phyloP scores from a whole-genome alignment of 2,888 invertebrate genomes.

The Lithophane leautieri region DNA sequence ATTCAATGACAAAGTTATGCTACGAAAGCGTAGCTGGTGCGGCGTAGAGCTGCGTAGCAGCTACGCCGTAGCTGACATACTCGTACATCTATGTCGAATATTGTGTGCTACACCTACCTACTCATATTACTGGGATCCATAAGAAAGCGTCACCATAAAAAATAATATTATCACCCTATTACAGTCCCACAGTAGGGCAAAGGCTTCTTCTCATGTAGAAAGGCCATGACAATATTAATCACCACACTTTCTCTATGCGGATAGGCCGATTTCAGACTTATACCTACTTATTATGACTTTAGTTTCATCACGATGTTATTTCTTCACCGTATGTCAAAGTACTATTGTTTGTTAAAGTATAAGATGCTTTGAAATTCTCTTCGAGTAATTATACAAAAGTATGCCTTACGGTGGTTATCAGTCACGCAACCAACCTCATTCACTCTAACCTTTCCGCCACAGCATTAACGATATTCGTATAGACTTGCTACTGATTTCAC shows the following conservation, averaged over 20 bases:
- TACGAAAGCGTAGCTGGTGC: background rate
- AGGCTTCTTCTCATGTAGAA: background rate
- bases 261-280: background rate
- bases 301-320: too few species aligned
- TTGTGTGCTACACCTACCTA: background rate
- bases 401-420: background rate
- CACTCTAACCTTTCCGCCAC: background rate
- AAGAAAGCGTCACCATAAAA: background rate
- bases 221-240: too few species aligned
- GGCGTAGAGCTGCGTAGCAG: slow-evolving; percentile 7
- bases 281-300: too few species aligned
- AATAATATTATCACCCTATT: background rate
- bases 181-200: too few species aligned
- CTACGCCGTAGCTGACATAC: slow-evolving; percentile 16
- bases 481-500: background rate
- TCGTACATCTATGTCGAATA: background rate
- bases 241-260: background rate
- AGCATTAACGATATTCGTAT: background rate
- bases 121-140: too few species aligned
- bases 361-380: background rate
- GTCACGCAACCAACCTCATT: background rate
- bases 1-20: background rate
- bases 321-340: background rate
- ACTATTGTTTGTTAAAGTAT: background rate
- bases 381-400: background rate